A percentile compares a stretch with the other conserved stretches of the same genome.
Evolutionary conservation across 2,888 invertebrate genomes (phyloP).

Genomic region (Carterocephalus palaemon): DNA sequence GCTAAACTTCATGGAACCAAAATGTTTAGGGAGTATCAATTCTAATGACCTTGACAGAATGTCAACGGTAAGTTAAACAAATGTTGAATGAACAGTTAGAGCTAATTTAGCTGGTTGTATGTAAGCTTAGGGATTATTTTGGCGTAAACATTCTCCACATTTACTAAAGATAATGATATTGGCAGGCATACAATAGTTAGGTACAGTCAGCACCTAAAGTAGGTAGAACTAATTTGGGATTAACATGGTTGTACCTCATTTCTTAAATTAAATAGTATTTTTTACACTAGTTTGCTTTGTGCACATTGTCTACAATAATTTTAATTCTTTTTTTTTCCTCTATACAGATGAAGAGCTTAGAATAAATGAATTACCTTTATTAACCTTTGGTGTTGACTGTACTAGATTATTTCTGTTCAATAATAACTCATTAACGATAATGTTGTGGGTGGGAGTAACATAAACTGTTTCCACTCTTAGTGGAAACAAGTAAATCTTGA

Average conservation of each 20-base stretch:
- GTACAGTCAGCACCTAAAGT: no score
- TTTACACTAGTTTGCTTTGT: no score
- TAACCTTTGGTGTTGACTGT: no score
- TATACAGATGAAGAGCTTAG: no score
- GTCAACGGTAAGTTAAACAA: slow-evolving; percentile 21
- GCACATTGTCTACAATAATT: no score
- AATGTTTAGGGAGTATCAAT: slow-evolving; percentile 7
- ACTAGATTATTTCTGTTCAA: no score
- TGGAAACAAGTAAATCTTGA: not conserved
- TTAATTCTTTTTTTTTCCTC: no score
- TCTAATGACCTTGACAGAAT: slow-evolving; percentile 21
- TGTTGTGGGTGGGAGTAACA: slow-evolving; percentile 7
- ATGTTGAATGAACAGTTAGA: not conserved
- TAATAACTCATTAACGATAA: slow-evolving; percentile 23
- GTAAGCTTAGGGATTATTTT: slow-evolving; percentile 18
- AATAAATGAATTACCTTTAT: no score
- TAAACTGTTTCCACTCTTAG: slow-evolving; percentile 8
- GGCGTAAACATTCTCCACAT: slow-evolving; percentile 6
- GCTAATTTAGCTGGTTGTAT: slow-evolving; percentile 6
- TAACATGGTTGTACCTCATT: no score
- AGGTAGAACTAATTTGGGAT: no score
- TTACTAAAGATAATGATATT: slow-evolving; percentile 20
- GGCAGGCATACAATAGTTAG: slow-evolving; percentile 16
- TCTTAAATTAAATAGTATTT: no score
- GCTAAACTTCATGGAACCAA: slow-evolving; percentile 14